Conservation (phyloP, 2,797 vertebrate species). For the Rhinogobio ventralis region DNA sequence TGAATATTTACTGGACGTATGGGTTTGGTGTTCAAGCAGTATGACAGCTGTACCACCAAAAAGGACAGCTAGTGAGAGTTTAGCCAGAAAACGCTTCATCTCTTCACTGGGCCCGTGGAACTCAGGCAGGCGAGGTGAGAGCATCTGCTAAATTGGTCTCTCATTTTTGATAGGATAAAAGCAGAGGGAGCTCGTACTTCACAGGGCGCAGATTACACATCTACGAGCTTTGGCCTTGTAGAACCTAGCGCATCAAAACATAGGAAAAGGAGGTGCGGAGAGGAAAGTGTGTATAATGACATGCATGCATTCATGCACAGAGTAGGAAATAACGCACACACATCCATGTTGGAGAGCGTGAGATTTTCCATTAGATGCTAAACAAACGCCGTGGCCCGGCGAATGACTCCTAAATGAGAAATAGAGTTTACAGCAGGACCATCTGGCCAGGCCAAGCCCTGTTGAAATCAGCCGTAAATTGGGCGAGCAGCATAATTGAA, state of each 20-base stretch:
- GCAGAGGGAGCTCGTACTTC: neutral
- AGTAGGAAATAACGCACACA: neutral
- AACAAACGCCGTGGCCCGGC: constrained; percentile 71
- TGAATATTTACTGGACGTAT: neutral
- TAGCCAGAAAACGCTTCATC: constrained; percentile 28
- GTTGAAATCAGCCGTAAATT: constrained; percentile 71
- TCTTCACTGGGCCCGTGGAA: constrained; percentile 27
- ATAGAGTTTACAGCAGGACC: constrained; percentile 70
- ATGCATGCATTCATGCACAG: constrained; percentile 38
- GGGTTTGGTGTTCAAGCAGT: neutral
- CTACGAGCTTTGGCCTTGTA: constrained; percentile 4
- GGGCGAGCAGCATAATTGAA: constrained; percentile 64
- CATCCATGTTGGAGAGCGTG: constrained; percentile 39
- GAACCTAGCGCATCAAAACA: neutral
- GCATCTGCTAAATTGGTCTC: constrained; percentile 78
- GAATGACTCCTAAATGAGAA: constrained; percentile 74
- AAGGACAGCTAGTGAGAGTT: constrained; percentile 7
- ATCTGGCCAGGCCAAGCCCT: constrained; percentile 71
- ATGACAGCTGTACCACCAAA: constrained; percentile 15
- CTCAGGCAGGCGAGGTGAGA: constrained; percentile 69
- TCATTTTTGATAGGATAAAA: constrained; percentile 66
- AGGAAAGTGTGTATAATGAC: constrained; percentile 5
- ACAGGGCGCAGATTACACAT: constrained; percentile 27
- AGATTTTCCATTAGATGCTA: constrained; percentile 72
- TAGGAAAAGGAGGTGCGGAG: neutral